Evolutionary conservation across 2,797 vertebrate species (phyloP).

Genomic region (Florisuga fusca): DNA sequence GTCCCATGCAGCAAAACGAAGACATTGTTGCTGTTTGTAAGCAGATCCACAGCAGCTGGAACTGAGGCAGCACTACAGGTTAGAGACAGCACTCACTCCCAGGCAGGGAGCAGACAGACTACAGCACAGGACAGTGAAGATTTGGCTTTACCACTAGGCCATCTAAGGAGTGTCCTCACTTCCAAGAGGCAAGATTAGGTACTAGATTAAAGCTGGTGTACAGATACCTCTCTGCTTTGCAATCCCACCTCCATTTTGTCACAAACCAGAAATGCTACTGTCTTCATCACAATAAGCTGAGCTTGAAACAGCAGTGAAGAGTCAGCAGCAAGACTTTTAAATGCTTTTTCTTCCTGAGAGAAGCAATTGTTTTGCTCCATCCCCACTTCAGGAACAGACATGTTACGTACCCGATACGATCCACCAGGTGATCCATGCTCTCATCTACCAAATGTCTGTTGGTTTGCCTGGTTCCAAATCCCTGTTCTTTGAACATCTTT

Average conservation of each 20-base stretch:
- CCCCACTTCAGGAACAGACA: neutral
- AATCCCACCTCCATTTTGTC: neutral
- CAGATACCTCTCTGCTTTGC: neutral
- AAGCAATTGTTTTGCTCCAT: neutral
- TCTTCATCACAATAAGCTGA: neutral
- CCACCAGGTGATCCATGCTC: constrained; percentile 92
- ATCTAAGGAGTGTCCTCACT: neutral
- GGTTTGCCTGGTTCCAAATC: constrained; percentile 93
- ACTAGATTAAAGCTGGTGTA: neutral
- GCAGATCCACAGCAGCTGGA: neutral
- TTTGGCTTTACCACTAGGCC: neutral
- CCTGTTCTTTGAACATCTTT: constrained; percentile 94
- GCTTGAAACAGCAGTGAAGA: neutral
- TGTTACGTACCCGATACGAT: constrained; percentile 90
- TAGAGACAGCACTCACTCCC: neutral
- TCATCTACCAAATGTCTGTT: constrained; percentile 95
- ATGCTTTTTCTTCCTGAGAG: neutral
- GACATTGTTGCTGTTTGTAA: neutral
- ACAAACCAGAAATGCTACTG: neutral
- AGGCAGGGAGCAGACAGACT: neutral
- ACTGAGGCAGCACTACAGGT: neutral
- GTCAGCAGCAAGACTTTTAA: neutral
- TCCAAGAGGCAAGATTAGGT: neutral
- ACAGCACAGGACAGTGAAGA: neutral
- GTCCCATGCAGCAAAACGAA: neutral